Base-by-base conservation (phyloP, 2,113 vertebrate species). In the Psettodes erumei region DNA sequence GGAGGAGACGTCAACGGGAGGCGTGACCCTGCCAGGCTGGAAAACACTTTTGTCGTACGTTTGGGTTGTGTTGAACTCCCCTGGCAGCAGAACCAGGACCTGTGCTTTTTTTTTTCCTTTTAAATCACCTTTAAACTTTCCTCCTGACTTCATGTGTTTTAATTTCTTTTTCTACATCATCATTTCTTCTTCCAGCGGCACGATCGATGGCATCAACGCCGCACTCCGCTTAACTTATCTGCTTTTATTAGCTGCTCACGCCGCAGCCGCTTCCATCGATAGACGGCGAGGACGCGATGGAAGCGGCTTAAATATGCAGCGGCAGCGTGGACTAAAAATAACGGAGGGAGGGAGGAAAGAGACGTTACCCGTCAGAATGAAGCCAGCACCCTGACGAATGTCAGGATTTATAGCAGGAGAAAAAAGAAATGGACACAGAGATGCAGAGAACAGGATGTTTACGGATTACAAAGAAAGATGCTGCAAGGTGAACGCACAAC, bases 321-420 rank as follows among this genome's bases (percentile, higher is more conserved):
- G 37, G 74, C 64, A 71, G 35, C 77, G 42, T 8, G 21, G 48
- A 62, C 79, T 83, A 86, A 87, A 90, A 86, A 86, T 86, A 88
- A 73, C 84, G 19, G 45, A 67, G 38, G 16, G 7, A 10, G 16
- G 43, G 66, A 6, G 38, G 47, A 37, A 70, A 47, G 27, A 54
- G 66, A 74, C 62, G 71, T 51, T 67, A 19, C 25, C 70, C 42
- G 27, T 71, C 59, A 68, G 19, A 38, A 71, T 75, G 5, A 73
- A 19, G 25, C 67, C 38, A 55, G 27, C 28, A 51, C 53, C 63
- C 25, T 70, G 81, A 81, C 68, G 78, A 85, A 77, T 65, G 81
- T 65, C n/a, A 8, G 40, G 42, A 62, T 40, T 27, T 25, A 40
- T 6, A 19, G 32, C 23, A 38, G 18, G 25, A 27, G 47, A 43